These are phyloP conservation scores for Ochropleura leucogaster DNA, from an alignment of 2,888 invertebrate genomes.

Conservation along the genomic window DNA sequence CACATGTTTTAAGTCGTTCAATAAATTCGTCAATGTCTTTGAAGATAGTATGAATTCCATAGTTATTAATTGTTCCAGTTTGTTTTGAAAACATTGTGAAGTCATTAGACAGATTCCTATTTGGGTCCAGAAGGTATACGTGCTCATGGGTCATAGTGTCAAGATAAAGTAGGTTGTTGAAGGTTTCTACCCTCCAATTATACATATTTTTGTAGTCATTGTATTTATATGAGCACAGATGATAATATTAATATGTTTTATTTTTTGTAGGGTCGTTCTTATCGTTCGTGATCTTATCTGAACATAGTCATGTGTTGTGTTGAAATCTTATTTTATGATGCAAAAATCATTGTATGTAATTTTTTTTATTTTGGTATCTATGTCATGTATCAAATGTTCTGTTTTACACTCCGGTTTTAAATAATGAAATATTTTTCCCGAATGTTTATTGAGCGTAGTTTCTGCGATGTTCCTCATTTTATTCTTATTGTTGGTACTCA, in stretches of 20 bases:
- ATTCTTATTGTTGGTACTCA: not conserved
- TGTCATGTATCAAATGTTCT: too few species aligned
- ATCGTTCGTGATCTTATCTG: not conserved
- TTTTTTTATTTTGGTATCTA: too few species aligned
- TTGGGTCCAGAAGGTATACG: too few species aligned
- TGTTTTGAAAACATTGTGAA: too few species aligned
- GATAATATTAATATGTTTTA: not conserved
- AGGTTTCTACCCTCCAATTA: not conserved
- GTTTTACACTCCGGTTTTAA: too few species aligned
- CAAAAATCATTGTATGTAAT: not conserved
- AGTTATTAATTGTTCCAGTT: too few species aligned
- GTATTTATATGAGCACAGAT: conserved; percentile 3
- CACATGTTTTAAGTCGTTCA: too few species aligned
- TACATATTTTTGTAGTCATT: not conserved
- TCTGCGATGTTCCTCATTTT: not conserved
- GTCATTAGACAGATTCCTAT: too few species aligned
- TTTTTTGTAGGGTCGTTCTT: not conserved
- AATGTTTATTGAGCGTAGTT: not conserved
- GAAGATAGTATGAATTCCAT: too few species aligned
- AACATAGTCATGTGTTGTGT: not conserved
- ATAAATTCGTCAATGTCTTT: too few species aligned
- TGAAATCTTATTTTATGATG: conserved; percentile 2
- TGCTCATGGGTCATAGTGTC: too few species aligned
- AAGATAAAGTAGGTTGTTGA: conserved; percentile 3
- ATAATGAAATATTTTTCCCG: too few species aligned